phyloP scores from a whole-genome alignment of 2,113 vertebrate genomes.

The Pelvicachromis taeniatus region DNA sequence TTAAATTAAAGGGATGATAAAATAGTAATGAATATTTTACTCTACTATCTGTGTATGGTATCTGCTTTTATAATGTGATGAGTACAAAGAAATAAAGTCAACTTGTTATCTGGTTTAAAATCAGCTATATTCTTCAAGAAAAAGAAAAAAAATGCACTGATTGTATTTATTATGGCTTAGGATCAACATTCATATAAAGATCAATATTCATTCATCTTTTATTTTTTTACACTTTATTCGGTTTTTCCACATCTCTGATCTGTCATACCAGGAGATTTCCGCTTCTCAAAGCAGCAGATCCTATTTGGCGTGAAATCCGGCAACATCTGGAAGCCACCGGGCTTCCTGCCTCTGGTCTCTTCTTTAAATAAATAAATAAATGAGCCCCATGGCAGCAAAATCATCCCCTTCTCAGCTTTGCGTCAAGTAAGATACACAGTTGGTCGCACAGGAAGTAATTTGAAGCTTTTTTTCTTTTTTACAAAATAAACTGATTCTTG shows the following conservation, averaged over 20 bases:
- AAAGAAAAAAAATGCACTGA: not conserved
- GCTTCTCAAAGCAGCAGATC: not conserved
- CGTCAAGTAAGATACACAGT: not conserved
- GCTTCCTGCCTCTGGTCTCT: not conserved
- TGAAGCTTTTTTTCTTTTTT: fast-evolving
- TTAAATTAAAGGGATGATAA: not conserved
- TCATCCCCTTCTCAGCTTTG: not conserved
- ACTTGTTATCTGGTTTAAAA: not conserved
- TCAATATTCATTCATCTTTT: not conserved
- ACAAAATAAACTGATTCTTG: not conserved
- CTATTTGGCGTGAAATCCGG: conserved; percentile 16
- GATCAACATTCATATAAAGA: not conserved
- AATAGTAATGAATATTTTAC: not conserved
- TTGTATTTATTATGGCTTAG: not conserved
- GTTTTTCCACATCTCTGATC: not conserved
- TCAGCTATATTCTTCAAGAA: not conserved
- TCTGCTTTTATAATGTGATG: not conserved
- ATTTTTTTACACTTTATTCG: not conserved
- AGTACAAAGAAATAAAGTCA: not conserved
- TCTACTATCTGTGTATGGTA: not conserved
- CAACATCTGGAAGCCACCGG: conserved; percentile 36
- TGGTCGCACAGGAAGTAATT: not conserved
- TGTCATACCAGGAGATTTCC: not conserved
- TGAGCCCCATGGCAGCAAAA: conserved; percentile 12
- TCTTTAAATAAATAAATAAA: conserved; percentile 8